phyloP scores from a whole-genome alignment of 2,888 invertebrate species.

The Heterodera filipjevi region DNA sequence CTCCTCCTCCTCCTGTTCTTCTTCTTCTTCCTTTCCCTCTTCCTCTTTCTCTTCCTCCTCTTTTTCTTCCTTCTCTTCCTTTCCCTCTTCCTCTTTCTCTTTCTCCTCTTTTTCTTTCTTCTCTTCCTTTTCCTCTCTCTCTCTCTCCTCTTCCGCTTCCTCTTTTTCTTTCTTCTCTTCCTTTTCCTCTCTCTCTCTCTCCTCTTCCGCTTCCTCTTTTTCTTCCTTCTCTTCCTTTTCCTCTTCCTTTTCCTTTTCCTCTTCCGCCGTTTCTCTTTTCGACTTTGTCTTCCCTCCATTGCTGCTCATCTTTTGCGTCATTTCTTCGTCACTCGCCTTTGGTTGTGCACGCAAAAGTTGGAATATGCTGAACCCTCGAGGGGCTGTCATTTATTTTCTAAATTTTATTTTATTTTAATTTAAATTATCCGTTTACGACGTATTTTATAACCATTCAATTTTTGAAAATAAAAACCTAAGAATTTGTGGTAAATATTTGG shows the following conservation, averaged over 20 bases:
- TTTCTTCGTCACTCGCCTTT: neutral
- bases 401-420: neutral
- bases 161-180: neutral
- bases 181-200: neutral
- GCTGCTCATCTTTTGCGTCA: neutral
- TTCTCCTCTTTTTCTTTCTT: no score
- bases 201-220: neutral
- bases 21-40: no score
- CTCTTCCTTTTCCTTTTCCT: neutral
- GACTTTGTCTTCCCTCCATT: neutral
- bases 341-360: neutral
- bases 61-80: no score
- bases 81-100: no score
- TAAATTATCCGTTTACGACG: no score
- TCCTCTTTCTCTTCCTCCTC: no score
- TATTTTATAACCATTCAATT: no score
- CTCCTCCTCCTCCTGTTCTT: no score
- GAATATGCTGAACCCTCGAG: neutral
- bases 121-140: no score
- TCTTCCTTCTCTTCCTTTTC: neutral
- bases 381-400: slow-evolving; percentile 3
- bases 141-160: neutral
- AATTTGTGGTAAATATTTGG: neutral
- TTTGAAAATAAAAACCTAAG: neutral
- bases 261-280: neutral